These are phyloP conservation scores for Ophraella communa DNA, from an alignment of 2,888 invertebrate genomes.

Conservation along the genomic window DNA sequence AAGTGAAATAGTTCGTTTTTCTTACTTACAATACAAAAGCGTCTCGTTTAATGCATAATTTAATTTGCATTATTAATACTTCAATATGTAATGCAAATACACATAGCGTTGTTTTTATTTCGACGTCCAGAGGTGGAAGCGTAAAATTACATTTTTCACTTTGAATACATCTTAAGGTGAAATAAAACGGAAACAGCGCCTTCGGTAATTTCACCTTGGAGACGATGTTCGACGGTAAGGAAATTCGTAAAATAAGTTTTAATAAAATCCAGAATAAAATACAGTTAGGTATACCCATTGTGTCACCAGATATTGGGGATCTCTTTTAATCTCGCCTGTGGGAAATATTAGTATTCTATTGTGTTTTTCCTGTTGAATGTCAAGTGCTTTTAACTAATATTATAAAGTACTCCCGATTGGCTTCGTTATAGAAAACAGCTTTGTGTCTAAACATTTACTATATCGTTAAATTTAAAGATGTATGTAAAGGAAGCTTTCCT, in stretches of 20 bases:
- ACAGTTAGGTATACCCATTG: too few relatives aligned
- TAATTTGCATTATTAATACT: neutral
- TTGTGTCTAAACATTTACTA: too few relatives aligned
- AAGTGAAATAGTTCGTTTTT: too few relatives aligned
- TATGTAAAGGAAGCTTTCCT: too few relatives aligned
- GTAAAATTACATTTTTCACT: slow-evolving; percentile 6
- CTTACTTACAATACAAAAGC: too few relatives aligned
- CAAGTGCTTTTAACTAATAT: too few relatives aligned
- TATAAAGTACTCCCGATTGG: too few relatives aligned
- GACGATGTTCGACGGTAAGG: neutral
- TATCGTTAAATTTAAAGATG: too few relatives aligned
- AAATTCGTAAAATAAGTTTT: slow-evolving; percentile 12
- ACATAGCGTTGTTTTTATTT: neutral
- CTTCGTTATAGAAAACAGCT: too few relatives aligned
- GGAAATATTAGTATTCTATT: slow-evolving; percentile 31
- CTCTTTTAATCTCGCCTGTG: slow-evolving; percentile 25
- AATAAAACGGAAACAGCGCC: slow-evolving; percentile 7
- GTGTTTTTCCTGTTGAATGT: too few relatives aligned
- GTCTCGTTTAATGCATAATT: too few relatives aligned
- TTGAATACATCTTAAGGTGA: slow-evolving; percentile 1
- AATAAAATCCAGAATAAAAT: slow-evolving; percentile 18
- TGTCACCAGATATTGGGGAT: slow-evolving; percentile 14
- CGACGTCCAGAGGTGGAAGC: neutral
- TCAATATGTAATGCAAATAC: neutral
- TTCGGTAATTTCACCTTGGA: slow-evolving; percentile 13